Percentiles rank a stretch among this genome's conserved stretches.
Evolutionary conservation across 2,797 vertebrate genomes (phyloP).

Genomic region (Scomberomorus guttatus): DNA sequence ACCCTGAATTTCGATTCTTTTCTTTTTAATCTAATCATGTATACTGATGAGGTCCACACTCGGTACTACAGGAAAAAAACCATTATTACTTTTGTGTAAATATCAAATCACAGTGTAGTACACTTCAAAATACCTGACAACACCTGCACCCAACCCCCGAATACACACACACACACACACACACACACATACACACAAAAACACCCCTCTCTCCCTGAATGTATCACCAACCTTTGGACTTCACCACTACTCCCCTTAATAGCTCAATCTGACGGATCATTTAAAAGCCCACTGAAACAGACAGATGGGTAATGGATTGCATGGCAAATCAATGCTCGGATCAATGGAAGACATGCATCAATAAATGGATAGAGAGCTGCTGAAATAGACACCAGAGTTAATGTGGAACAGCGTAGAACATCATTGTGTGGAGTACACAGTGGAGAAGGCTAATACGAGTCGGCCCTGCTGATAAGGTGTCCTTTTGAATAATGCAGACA

Average conservation of each 20-base stretch:
- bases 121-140: slow-evolving; percentile 14
- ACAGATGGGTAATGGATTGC: slow-evolving; percentile 86
- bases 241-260: slow-evolving; percentile 78
- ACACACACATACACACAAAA: slow-evolving; percentile 1
- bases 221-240: slow-evolving; percentile 83
- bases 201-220: slow-evolving; percentile 28
- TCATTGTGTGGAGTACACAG: slow-evolving; percentile 63
- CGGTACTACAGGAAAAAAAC: background rate
- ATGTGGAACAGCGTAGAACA: slow-evolving; percentile 67
- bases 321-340: slow-evolving; percentile 81
- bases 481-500: slow-evolving; percentile 77
- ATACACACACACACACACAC: slow-evolving; percentile 11
- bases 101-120: background rate
- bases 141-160: slow-evolving; percentile 22
- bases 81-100: slow-evolving; percentile 5
- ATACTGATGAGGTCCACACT: background rate
- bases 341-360: slow-evolving; percentile 85
- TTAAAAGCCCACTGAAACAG: slow-evolving; percentile 84
- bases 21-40: background rate
- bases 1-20: background rate
- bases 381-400: slow-evolving; percentile 81
- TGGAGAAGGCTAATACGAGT: slow-evolving; percentile 61
- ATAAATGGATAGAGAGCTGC: slow-evolving; percentile 83
- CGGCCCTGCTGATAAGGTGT: slow-evolving; percentile 70
- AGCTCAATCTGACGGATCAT: slow-evolving; percentile 82